These are phyloP conservation scores for Pemphredon lugubris DNA, from an alignment of 2,888 invertebrate species.

Conservation along the genomic window DNA sequence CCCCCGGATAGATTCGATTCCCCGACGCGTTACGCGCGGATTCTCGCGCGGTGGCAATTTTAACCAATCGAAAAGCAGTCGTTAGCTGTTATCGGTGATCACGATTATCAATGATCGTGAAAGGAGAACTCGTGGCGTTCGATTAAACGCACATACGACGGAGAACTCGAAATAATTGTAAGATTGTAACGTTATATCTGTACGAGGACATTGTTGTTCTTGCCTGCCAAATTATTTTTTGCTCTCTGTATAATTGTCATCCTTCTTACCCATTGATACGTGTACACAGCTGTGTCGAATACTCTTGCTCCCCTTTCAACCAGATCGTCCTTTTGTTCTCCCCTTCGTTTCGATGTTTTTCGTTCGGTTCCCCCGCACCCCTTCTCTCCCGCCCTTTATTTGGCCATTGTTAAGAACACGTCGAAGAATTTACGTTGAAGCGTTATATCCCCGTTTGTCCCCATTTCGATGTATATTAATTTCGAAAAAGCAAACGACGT, in stretches of 20 bases:
- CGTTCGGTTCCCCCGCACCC: neutral
- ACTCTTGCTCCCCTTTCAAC: slow-evolving; percentile 39
- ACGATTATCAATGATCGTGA: slow-evolving; percentile 21
- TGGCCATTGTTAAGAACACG: slow-evolving; percentile 12
- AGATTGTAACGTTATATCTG: slow-evolving; percentile 54
- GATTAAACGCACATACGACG: slow-evolving; percentile 42
- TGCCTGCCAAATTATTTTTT: slow-evolving; percentile 64
- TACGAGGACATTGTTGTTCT: slow-evolving; percentile 67
- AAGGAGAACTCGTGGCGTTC: slow-evolving; percentile 31
- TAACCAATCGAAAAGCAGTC: slow-evolving; percentile 68
- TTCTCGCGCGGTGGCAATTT: slow-evolving; percentile 55
- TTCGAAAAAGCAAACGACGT: too few relatives aligned
- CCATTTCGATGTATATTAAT: too few relatives aligned
- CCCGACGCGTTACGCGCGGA: too few relatives aligned
- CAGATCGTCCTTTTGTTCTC: neutral
- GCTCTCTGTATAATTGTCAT: slow-evolving; percentile 67
- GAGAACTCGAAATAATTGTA: slow-evolving; percentile 52
- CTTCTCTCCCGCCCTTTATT: slow-evolving; percentile 8
- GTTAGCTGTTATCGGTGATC: slow-evolving; percentile 35
- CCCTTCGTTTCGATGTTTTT: slow-evolving; percentile 1
- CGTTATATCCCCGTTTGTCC: too few relatives aligned
- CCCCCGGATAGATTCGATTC: neutral
- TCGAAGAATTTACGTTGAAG: too few relatives aligned
- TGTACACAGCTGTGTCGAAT: slow-evolving; percentile 64
- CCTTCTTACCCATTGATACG: slow-evolving; percentile 59